Base-by-base conservation (phyloP, 2,113 vertebrate species). In the Oxygymnocypris stewartii region DNA sequence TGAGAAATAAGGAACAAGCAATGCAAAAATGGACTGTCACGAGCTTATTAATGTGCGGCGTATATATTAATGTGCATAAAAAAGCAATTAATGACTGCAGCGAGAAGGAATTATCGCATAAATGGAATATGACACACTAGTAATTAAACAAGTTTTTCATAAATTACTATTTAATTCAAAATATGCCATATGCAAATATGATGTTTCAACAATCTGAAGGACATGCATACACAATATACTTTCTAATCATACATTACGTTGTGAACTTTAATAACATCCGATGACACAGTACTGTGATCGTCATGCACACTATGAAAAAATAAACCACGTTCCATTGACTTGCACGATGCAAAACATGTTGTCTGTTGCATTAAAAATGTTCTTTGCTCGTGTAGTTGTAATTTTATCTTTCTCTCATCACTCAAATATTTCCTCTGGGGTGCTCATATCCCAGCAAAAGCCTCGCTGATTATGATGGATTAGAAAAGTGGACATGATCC, bases 61-160 rank as follows among this genome's bases (percentile, higher is more conserved):
- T 31, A 71, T 28, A n/a, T 37, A 76, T 86, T 67, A 85, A 67
- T 76, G 59, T 20, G 71, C 84, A 73, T 82, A 77, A 80, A 88
- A 67, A 61, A 59, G 65, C 47, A 82, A 87, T 87, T 85, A 87
- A 82, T 73, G 79, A 31, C 71, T 85, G 73, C 71, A 54, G 10
- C 23, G 31, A 18, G 71, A 71, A 40, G 47, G 47, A 85, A 78
- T 89, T 71, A 82, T 87, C 20, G 31, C 28, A 82, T 73, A 77
- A 88, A 77, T 75, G 74, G 59, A 84, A 87, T 81, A 79, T 63
- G 63, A 84, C 63, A 83, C 23, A 54, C 77, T 82, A n/a, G 75
- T 80, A 80, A 86, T 86, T 42, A 86, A 63, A 74, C 47, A 44
- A 73, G 79, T 77, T 85, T 67, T 84, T 31, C 18, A 74, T 57